Percentiles rank a stretch among this genome's conserved stretches.
Evolutionary conservation across 2,888 invertebrate species (phyloP).

Genomic region (Apomyelois bistriatella): DNA sequence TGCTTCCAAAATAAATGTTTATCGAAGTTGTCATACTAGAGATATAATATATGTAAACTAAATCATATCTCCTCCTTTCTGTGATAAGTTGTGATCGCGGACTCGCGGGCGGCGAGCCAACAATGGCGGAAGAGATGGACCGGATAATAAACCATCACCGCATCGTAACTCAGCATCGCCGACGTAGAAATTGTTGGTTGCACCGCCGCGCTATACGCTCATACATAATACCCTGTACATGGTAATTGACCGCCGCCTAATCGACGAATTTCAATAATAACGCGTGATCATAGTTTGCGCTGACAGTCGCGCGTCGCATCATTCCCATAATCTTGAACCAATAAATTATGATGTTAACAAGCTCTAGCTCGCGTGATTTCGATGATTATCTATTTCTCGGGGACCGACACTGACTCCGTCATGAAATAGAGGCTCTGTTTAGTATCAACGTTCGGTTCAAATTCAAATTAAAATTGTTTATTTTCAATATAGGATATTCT

Average conservation of each 20-base stretch:
- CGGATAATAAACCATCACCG: conserved; percentile 74
- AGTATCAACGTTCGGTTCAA: too few species aligned
- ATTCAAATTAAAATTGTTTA: too few species aligned
- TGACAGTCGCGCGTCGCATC: conserved; percentile 28
- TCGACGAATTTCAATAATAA: conserved; percentile 57
- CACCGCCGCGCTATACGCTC: conserved; percentile 48
- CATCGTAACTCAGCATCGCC: conserved; percentile 69
- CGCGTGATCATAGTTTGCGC: conserved; percentile 31
- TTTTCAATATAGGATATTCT: too few species aligned
- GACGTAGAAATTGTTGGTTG: conserved; percentile 73
- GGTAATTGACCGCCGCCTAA: conserved; percentile 61
- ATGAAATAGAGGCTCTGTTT: too few species aligned
- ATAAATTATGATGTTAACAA: not conserved
- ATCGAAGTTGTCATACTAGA: not conserved
- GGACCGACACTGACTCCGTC: not conserved
- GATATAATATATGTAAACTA: conserved; percentile 6
- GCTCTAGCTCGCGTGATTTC: too few species aligned
- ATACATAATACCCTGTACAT: conserved; percentile 50
- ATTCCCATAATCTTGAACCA: conserved; percentile 3
- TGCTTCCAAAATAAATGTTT: not conserved
- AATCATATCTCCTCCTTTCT: not conserved
- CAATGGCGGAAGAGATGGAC: conserved; percentile 77
- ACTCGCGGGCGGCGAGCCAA: conserved; percentile 38
- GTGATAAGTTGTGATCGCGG: conserved; percentile 1
- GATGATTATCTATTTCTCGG: not conserved